Evolutionary conservation across 1,140 invertebrate genomes (phyloP).

Genomic region (Monomorium pharaonis): DNA sequence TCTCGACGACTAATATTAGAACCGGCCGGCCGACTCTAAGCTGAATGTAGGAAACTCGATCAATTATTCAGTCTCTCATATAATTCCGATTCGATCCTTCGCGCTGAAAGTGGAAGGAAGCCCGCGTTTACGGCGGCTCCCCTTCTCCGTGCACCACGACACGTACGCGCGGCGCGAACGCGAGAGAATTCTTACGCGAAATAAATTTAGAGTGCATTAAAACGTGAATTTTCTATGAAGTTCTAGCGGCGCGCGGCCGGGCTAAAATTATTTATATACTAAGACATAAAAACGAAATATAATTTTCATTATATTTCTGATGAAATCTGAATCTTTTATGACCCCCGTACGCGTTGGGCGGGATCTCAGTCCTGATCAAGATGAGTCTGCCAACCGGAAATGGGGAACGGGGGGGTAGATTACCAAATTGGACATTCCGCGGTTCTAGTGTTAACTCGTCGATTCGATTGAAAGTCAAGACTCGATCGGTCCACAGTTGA

Average conservation of each 20-base stretch:
- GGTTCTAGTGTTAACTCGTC: neutral
- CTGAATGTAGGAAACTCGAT: constrained; percentile 54
- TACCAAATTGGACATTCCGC: too few relatives aligned
- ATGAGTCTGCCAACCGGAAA: too few relatives aligned
- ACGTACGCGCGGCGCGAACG: neutral
- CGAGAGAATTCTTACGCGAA: constrained; percentile 23
- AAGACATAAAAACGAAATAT: too few relatives aligned
- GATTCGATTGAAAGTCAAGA: neutral
- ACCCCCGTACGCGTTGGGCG: too few relatives aligned
- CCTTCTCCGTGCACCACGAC: neutral
- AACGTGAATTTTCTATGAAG: constrained; percentile 44
- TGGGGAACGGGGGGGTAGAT: too few relatives aligned
- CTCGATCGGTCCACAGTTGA: neutral
- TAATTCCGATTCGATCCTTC: constrained; percentile 55
- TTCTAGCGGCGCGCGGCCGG: constrained; percentile 1
- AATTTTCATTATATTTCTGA: too few relatives aligned
- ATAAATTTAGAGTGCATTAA: constrained; percentile 32
- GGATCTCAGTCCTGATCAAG: too few relatives aligned
- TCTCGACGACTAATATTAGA: constrained; percentile 57
- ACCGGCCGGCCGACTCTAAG: constrained; percentile 40
- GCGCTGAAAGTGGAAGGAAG: neutral
- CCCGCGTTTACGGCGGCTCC: neutral
- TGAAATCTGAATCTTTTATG: too few relatives aligned
- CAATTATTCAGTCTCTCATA: constrained; percentile 59
- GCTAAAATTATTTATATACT: constrained; percentile 23